Percentiles rank a stretch among this genome's conserved stretches.
These are phyloP conservation scores for Hassar affinis DNA, from an alignment of 2,113 vertebrate species.

Conservation along the genomic window DNA sequence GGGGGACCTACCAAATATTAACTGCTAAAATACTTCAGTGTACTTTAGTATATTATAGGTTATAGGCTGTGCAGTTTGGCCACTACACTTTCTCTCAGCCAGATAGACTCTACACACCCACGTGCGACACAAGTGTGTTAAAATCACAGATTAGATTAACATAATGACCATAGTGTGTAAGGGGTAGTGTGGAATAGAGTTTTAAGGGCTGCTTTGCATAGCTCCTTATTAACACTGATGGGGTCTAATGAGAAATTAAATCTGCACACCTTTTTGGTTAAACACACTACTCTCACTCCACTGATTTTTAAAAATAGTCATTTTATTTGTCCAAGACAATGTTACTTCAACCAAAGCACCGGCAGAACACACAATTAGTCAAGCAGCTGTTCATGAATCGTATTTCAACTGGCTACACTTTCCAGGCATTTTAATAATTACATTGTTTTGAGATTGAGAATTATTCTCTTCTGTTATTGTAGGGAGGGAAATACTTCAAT, in stretches of 20 bases:
- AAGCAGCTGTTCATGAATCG: background rate
- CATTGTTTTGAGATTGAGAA: background rate
- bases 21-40: too few species aligned
- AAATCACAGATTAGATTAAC: background rate
- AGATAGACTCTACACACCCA: background rate
- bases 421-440: conserved; percentile 10
- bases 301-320: background rate
- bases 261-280: background rate
- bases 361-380: background rate
- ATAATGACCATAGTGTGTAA: background rate
- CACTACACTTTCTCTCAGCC: background rate
- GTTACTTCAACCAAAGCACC: background rate
- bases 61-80: too few species aligned
- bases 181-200: background rate
- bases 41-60: too few species aligned
- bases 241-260: background rate
- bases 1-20: too few species aligned
- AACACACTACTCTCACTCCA: background rate
- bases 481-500: background rate
- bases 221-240: background rate
- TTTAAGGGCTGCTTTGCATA: background rate
- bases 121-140: background rate
- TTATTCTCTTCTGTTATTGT: background rate
- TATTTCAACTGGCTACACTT: background rate
- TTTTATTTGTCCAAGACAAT: conserved; percentile 10